phyloP scores from a whole-genome alignment of 2,888 invertebrate species.

The Lasioglossum calceatum region DNA sequence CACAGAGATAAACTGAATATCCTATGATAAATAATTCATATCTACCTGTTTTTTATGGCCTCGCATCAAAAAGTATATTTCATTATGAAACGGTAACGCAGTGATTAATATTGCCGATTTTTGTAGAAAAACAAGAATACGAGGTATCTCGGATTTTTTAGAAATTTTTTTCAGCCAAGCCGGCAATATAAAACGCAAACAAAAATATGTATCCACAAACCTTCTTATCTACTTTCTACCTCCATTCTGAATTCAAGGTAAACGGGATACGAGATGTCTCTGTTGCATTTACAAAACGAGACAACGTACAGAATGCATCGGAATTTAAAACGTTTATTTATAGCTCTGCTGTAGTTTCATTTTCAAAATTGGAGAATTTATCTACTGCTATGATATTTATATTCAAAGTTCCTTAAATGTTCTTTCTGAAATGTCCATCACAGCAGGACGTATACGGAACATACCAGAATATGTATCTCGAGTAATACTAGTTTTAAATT shows the following conservation, averaged over 20 bases:
- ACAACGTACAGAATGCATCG: not conserved
- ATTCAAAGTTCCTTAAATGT: not conserved
- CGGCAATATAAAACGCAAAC: not conserved
- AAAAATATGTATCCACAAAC: not conserved
- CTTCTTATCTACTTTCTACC: slow-evolving; percentile 7
- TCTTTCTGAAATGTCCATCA: not conserved
- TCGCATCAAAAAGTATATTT: not conserved
- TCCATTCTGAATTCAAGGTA: slow-evolving; percentile 3
- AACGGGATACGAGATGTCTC: not conserved
- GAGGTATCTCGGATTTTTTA: not conserved
- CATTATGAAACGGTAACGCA: not conserved
- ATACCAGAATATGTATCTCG: not conserved
- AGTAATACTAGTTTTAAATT: not conserved
- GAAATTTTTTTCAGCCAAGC: not conserved
- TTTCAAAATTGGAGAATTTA: not conserved
- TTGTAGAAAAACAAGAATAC: not conserved
- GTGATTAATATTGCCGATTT: not conserved
- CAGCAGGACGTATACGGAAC: not conserved
- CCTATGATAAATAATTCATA: too few species aligned
- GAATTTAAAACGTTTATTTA: not conserved
- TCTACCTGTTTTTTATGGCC: not conserved
- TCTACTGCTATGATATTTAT: not conserved
- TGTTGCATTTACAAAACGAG: not conserved
- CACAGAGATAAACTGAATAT: too few species aligned
- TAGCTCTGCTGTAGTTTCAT: not conserved